Percentiles rank a stretch among this genome's conserved stretches.
phyloP scores from a whole-genome alignment of 2,797 vertebrate genomes.

The Onychomys torridus region DNA sequence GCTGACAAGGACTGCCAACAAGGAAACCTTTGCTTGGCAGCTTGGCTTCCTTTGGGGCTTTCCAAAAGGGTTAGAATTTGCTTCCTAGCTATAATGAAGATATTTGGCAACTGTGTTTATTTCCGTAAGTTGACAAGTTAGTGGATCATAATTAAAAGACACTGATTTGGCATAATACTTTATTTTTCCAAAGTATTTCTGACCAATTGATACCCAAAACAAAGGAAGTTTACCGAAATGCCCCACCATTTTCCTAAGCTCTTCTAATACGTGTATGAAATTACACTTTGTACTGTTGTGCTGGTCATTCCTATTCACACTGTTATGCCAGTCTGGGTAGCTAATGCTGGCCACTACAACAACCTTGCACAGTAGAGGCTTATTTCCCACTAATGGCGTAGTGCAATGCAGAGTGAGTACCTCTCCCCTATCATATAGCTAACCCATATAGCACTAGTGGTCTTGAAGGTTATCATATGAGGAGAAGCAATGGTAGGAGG shows the following conservation, averaged over 20 bases:
- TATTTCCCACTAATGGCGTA: not conserved
- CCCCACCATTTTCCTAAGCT: not conserved
- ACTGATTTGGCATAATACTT: not conserved
- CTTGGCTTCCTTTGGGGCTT: not conserved
- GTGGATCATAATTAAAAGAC: not conserved
- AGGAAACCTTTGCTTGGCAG: not conserved
- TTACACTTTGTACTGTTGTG: not conserved
- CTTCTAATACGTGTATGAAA: not conserved
- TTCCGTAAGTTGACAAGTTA: not conserved
- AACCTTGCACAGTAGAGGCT: not conserved
- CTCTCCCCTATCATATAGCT: not conserved
- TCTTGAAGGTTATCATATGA: not conserved
- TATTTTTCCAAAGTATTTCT: conserved; percentile 27
- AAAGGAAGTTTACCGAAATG: not conserved
- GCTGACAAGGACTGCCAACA: not conserved
- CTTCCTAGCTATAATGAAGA: not conserved
- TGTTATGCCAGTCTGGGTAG: not conserved
- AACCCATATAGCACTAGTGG: not conserved
- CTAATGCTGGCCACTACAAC: no score
- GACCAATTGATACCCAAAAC: not conserved
- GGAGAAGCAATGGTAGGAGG: not conserved
- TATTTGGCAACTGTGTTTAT: not conserved
- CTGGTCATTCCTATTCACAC: not conserved
- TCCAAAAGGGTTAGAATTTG: not conserved
- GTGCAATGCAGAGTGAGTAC: accelerated